These are phyloP conservation scores for Mya arenaria DNA, from an alignment of 1,140 invertebrate species.

Conservation along the genomic window DNA sequence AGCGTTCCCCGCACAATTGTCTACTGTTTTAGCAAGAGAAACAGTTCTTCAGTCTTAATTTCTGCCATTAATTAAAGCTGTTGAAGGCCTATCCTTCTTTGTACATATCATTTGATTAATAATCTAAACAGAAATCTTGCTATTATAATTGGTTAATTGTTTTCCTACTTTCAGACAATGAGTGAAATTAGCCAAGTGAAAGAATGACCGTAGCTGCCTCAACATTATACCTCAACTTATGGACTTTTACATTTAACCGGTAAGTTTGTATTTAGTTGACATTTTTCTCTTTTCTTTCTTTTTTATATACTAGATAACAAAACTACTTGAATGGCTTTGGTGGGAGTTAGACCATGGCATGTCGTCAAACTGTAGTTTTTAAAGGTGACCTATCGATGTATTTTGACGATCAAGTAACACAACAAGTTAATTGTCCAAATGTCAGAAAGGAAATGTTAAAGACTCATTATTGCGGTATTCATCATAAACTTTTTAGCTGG, in stretches of 20 bases:
- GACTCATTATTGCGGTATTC: too few species aligned
- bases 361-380: neutral
- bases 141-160: too few species aligned
- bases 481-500: too few species aligned
- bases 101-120: too few species aligned
- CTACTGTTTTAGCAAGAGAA: too few species aligned
- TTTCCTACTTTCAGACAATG: conserved; percentile 58
- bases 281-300: neutral
- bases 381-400: neutral
- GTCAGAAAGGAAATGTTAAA: neutral
- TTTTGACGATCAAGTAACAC: neutral
- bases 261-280: neutral
- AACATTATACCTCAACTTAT: conserved; percentile 48
- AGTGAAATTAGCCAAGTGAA: conserved; percentile 45
- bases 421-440: neutral
- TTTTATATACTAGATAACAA: neutral
- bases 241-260: conserved; percentile 36
- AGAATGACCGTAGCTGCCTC: conserved; percentile 52
- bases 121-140: too few species aligned
- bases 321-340: neutral
- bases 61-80: too few species aligned
- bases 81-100: too few species aligned
- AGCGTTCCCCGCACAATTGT: too few species aligned
- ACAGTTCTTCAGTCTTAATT: too few species aligned
- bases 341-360: neutral